Evolutionary conservation across 2,888 invertebrate species (phyloP), one percentile per base, ranked within the genome.

Genomic region (Ptycholaimellus sp.): DNA sequence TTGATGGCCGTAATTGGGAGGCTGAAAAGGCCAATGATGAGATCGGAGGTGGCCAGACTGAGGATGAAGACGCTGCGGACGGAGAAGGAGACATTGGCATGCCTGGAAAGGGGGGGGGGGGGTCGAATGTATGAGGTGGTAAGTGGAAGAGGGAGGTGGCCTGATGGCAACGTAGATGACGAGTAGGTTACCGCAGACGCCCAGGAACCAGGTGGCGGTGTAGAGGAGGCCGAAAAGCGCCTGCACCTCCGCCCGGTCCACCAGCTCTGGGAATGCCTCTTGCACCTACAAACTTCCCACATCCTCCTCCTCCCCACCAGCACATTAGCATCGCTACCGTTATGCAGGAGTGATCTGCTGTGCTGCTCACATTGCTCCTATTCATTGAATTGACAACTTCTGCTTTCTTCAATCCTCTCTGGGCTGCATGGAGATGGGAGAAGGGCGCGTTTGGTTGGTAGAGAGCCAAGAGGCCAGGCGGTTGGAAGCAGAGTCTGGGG

Each of bases 1-100:
- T 47, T 44, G 16, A 54, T 43, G 2, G 53, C 54, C 2, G 54
- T 55, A 33, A 53, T 45, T 3, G 54, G 54, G 32, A 54, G 43
- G 9, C 47, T 46, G 18, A 50, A 52, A 28, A 55, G 37, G 23
- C 46, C 45, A 40, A 50, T 48, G 5, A 46, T 14, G 6, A 49
- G 35, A 37, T 50, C 49, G 22, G 39, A 43, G 17, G 37, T 29
- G 14, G 49, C 46, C 35, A 49, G 38, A 22, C 33, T 39, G 17
- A 40, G 35, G 20, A 50, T 45, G 40, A 49, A 49, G 11, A 48
- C 48, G n/a, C 48, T 42, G 9, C 49, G 43, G 11, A 48, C 48
- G 14, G 53, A 36, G 16, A 33, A 33, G 13, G 27, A 36, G n/a
- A 35, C 32, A 13, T 35, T 22, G 13, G 11, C 3, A 23, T 37